Base-by-base conservation (phyloP, 1,140 invertebrate genomes). In the Musca vetustissima region DNA sequence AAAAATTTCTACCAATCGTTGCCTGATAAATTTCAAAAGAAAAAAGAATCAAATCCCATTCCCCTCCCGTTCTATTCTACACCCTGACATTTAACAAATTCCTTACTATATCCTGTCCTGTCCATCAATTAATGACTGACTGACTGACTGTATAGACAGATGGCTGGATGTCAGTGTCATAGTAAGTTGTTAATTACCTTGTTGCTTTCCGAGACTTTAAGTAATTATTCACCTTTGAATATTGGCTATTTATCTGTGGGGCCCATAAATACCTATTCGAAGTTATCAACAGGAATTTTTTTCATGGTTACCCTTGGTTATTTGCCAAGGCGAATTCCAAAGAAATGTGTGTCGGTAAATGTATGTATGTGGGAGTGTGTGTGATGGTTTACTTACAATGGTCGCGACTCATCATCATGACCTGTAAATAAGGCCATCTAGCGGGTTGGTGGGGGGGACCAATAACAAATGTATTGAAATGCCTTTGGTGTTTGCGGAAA, bases 151-250 rank as follows among this genome's bases (percentile, higher is more conserved):
- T n/a, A n/a, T n/a, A n/a, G n/a, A n/a, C n/a, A n/a, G 36, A 43
- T 43, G 4, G 36, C 6, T 43, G 36, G 6, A 8, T 13, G 6
- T 43, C 36, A 2, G 7, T 13, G 6, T 2, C 36, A 43, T 61
- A 14, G 57, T 1, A 61, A 61, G 28, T 61, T 61, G 57, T 61
- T 61, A 61, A 61, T 61, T 61, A 61, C 57, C 57, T 61, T 61
- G 57, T 61, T 61, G 57, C 57, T 61, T 32, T 36, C 21, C 19
- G 15, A 61, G 28, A 36, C 36, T 61, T 36, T 36, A 32, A 61
- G n/a, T 61, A 61, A 61, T 61, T 61, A 61, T 61, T 61, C 57
- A 61, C 57, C 57, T 61, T 61, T 36, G 57, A 43, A 61, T 61
- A 61, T 61, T 61, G 57, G 57, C 57, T 17, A 61, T 61, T 61